Base-by-base conservation (phyloP, 2,888 invertebrate species). In the Drosophila melanosoma region DNA sequence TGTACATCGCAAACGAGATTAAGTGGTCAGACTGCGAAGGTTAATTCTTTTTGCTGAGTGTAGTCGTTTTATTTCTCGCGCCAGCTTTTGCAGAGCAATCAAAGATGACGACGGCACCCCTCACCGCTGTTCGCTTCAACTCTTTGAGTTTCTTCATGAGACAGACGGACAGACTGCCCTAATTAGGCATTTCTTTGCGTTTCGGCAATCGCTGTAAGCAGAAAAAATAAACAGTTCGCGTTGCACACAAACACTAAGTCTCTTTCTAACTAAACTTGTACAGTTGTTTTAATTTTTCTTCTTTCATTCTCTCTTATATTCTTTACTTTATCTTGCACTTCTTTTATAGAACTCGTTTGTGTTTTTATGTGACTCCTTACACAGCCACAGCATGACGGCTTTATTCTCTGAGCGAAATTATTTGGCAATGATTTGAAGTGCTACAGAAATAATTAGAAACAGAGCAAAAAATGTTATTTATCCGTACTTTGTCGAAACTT, bases 101-200 rank as follows among this genome's bases (percentile, higher is more conserved):
- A 56, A 51, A 70, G 40, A 70, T 60, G 49, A 60, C 40, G 51
- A 33, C 32, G 35, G 33, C 11, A 10, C 40, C 10, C 6, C n/a
- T 8, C 35, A 11, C 17, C 48, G 36, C 33, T 69, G 17, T 61
- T 52, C 57, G 52, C 32, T 45, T 2, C 45, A 45, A 29, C 32
- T 58, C 67, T 65, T 60, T 48, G 62, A 66, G 57, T 57, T 75
- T 69, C 42, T 54, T 65, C 60, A 68, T 35, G 38, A 65, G 53
- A 62, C 45, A 23, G 40, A 23, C 54, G 57, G 61, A 64, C 45
- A 17, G 38, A 29, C 60, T 58, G 58, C 56, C 60, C 68, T 82
- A 87, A 82, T 84, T 87, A 85, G 80, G 67, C 66, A 57, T 66
- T 82, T 71, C 32, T 52, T 73, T 69, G 54, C 63, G 59, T 69